These are phyloP conservation scores for Himalopsyche kuldschensis DNA, from an alignment of 2,888 invertebrate genomes.

Conservation along the genomic window DNA sequence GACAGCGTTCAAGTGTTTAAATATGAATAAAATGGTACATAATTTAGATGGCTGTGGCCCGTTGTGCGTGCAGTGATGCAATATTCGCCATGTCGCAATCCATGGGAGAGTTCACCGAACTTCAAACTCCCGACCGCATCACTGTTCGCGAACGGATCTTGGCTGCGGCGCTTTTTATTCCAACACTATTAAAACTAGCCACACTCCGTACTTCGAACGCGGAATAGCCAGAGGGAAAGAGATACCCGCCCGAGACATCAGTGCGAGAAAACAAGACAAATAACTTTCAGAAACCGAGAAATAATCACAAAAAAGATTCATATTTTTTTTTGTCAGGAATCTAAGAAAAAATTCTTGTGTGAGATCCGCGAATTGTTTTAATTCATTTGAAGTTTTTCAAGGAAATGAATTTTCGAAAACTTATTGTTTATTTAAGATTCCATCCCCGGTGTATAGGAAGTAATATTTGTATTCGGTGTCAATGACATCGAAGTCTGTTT, in stretches of 20 bases:
- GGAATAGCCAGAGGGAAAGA: neutral
- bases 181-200: neutral
- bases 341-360: neutral
- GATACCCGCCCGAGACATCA: neutral
- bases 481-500: neutral
- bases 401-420: neutral
- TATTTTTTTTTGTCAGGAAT: neutral
- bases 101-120: slow-evolving; percentile 39
- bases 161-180: neutral
- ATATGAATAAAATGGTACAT: slow-evolving; percentile 15
- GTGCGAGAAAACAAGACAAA: neutral
- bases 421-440: neutral
- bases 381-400: neutral
- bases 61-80: slow-evolving; percentile 39
- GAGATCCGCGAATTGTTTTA: neutral
- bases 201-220: neutral
- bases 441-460: neutral
- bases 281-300: neutral
- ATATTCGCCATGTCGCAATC: slow-evolving; percentile 41
- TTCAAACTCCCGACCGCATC: slow-evolving; percentile 14
- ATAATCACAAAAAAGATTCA: neutral
- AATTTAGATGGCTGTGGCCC: slow-evolving; percentile 35
- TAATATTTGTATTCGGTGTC: neutral
- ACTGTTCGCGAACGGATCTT: slow-evolving; percentile 13
- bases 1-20: neutral